Evolutionary conservation across 92 coral and sea anemone genomes (phyloP).

Genomic region (Diadumene lineata): DNA sequence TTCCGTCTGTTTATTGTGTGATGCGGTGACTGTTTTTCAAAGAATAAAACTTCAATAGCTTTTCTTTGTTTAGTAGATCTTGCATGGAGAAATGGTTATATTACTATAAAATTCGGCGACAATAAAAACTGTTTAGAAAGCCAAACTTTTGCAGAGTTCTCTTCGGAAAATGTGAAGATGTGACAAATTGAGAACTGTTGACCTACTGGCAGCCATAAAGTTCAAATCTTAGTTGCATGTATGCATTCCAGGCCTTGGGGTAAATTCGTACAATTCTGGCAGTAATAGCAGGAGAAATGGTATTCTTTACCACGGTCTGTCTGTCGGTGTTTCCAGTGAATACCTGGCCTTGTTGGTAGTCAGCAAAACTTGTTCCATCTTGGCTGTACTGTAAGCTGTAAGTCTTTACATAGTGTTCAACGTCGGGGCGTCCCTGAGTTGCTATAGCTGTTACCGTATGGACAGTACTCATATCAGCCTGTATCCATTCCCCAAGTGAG

Average conservation of each 20-base stretch:
- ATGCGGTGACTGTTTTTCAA: no score
- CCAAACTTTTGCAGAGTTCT: no score
- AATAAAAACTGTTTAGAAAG: no score
- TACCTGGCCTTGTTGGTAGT: constrained; percentile 18
- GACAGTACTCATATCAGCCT: neutral
- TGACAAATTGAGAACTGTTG: no score
- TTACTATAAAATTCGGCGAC: no score
- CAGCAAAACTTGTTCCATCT: neutral
- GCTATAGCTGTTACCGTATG: neutral
- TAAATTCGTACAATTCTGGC: constrained; percentile 39
- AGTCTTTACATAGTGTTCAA: neutral
- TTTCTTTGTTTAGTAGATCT: no score
- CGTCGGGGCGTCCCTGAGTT: neutral
- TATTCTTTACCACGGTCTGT: constrained; percentile 33
- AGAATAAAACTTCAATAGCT: no score
- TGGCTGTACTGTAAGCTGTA: neutral
- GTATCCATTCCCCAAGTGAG: neutral
- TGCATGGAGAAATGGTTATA: no score
- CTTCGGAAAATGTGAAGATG: no score
- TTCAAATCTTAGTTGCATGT: constrained; percentile 2
- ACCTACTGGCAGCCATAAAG: neutral
- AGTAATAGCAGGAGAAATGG: constrained; percentile 34
- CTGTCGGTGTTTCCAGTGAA: constrained; percentile 44
- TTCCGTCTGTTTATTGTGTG: no score
- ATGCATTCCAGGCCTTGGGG: constrained; percentile 34